These are phyloP conservation scores for Platyura marginata DNA, from an alignment of 1,140 invertebrate species.

Conservation along the genomic window DNA sequence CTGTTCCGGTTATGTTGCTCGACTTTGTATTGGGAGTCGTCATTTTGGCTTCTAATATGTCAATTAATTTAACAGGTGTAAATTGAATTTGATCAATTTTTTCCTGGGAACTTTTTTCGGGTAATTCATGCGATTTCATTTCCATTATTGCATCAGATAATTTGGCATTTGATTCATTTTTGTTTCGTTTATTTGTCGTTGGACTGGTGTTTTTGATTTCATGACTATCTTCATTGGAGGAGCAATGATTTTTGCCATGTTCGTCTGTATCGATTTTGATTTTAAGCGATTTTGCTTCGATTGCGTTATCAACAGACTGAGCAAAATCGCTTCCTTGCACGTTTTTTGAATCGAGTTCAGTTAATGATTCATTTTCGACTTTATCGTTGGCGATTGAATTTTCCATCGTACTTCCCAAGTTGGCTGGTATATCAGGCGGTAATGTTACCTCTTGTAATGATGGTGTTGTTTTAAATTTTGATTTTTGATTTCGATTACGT, in stretches of 20 bases:
- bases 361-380: too few species aligned
- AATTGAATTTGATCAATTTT: not conserved
- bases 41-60: not conserved
- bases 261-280: not conserved
- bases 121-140: not conserved
- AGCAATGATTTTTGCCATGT: not conserved
- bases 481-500: too few species aligned
- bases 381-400: too few species aligned
- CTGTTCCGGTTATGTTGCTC: not conserved
- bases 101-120: not conserved
- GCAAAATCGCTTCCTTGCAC: constrained; percentile 2
- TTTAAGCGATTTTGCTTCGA: not conserved
- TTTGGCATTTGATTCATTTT: not conserved
- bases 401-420: too few species aligned
- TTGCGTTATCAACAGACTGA: not conserved
- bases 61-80: not conserved
- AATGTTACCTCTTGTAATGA: too few species aligned
- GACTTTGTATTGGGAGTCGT: not conserved
- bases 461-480: too few species aligned
- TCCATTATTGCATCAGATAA: not conserved
- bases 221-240: not conserved
- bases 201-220: not conserved
- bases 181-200: not conserved
- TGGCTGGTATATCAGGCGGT: too few species aligned
- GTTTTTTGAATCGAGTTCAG: constrained; percentile 3